These are phyloP conservation scores for Stichopus horrens DNA, from an alignment of 53 echinoderm and acorn worm genomes.

Conservation along the genomic window DNA sequence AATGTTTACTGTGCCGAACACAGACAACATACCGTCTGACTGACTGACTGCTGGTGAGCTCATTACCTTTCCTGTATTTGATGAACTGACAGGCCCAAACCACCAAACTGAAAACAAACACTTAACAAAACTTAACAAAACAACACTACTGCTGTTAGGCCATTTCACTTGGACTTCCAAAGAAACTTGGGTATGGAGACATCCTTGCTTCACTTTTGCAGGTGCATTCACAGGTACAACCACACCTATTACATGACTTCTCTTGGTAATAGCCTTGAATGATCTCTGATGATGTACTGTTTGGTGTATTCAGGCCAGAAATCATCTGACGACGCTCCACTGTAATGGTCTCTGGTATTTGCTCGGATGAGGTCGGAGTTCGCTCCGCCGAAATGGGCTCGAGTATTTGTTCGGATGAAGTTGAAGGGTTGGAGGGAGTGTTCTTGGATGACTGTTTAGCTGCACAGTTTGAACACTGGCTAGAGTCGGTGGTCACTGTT, in stretches of 20 bases:
- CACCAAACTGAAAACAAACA: too few species aligned
- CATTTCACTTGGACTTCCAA: slow-evolving; percentile 41
- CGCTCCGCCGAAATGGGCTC: not conserved
- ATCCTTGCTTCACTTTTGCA: slow-evolving; percentile 38
- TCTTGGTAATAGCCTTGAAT: slow-evolving; percentile 31
- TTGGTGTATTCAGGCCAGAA: slow-evolving; percentile 2
- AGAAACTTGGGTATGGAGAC: slow-evolving; percentile 19
- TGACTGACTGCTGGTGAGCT: too few species aligned
- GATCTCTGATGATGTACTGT: slow-evolving; percentile 10
- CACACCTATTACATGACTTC: slow-evolving; percentile 33
- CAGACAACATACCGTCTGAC: too few species aligned
- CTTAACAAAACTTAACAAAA: too few species aligned
- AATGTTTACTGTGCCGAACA: too few species aligned
- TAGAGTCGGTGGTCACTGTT: slow-evolving; percentile 15
- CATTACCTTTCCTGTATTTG: too few species aligned
- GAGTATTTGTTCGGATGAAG: not conserved
- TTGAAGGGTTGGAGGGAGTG: not conserved
- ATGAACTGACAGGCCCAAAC: too few species aligned
- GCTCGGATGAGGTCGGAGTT: not conserved
- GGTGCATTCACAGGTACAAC: slow-evolving; percentile 43
- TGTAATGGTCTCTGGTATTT: not conserved
- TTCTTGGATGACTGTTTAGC: slow-evolving; percentile 13
- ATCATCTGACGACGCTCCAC: not conserved
- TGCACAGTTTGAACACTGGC: slow-evolving; percentile 20
- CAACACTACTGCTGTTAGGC: not conserved